phyloP scores from a whole-genome alignment of 2,113 vertebrate species.

The Beaufortia kweichowensis region DNA sequence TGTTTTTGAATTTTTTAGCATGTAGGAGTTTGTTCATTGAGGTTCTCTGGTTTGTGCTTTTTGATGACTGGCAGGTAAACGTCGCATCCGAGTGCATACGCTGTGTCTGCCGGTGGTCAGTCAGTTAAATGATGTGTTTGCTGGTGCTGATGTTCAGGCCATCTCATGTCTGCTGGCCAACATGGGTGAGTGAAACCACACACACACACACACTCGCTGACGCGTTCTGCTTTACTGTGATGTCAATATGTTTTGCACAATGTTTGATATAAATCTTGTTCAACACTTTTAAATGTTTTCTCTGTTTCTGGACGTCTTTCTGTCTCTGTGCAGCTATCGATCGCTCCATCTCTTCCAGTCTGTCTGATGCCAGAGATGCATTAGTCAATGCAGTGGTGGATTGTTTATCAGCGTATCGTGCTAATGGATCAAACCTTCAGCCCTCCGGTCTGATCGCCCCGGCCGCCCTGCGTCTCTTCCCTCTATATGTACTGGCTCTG shows the following conservation, averaged over 20 bases:
- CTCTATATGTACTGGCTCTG: conserved; percentile 88
- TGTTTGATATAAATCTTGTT: too few species aligned
- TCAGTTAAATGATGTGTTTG: conserved; percentile 88
- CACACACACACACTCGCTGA: conserved; percentile 10
- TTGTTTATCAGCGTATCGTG: conserved; percentile 81
- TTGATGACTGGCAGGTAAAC: conserved; percentile 78
- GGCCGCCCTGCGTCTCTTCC: conserved; percentile 84
- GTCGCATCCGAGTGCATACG: conserved; percentile 92
- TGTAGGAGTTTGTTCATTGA: neutral
- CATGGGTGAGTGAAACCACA: conserved; percentile 81
- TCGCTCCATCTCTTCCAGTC: conserved; percentile 86
- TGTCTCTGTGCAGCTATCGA: conserved; percentile 82
- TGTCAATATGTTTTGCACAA: neutral
- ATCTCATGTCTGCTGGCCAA: conserved; percentile 91
- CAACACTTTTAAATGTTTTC: too few species aligned
- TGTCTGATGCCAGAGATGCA: conserved; percentile 91
- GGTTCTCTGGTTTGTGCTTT: neutral
- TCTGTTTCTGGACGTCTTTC: neutral
- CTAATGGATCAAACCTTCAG: conserved; percentile 84
- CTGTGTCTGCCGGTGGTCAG: conserved; percentile 93
- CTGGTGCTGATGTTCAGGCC: conserved; percentile 92
- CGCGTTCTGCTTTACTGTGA: neutral
- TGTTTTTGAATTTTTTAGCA: too few species aligned
- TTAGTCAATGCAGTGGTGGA: conserved; percentile 93
- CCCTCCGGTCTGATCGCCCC: conserved; percentile 84